phyloP scores from a whole-genome alignment of 2,113 vertebrate genomes.

The Canis aureus region DNA sequence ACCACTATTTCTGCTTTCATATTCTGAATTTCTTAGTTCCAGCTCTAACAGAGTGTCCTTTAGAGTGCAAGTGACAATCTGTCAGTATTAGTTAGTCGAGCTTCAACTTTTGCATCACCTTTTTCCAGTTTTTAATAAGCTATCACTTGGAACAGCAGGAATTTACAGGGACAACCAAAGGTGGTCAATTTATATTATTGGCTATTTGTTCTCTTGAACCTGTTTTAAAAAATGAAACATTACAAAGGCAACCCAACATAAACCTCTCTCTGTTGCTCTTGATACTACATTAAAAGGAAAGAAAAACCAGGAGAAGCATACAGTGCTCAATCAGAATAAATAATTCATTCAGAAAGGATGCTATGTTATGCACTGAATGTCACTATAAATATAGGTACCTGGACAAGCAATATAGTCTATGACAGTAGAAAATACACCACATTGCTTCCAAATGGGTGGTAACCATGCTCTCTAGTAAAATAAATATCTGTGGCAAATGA shows the following conservation, averaged over 20 bases:
- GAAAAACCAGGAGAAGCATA: background rate
- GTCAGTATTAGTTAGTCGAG: background rate
- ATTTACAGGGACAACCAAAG: background rate
- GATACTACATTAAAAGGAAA: background rate
- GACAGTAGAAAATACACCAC: slow-evolving; percentile 75
- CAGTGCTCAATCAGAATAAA: slow-evolving; percentile 68
- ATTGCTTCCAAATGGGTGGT: slow-evolving; percentile 89
- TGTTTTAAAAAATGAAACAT: slow-evolving; percentile 50
- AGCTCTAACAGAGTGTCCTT: background rate
- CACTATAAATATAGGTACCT: slow-evolving; percentile 58
- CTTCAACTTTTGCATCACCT: background rate
- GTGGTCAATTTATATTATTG: background rate
- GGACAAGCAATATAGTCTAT: slow-evolving; percentile 69
- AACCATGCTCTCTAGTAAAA: slow-evolving; percentile 89
- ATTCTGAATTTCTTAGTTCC: background rate
- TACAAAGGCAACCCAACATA: background rate
- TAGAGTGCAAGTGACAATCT: background rate
- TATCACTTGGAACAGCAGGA: background rate
- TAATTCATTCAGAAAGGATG: slow-evolving; percentile 68
- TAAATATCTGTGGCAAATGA: slow-evolving; percentile 91
- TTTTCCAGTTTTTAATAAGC: background rate
- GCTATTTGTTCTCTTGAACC: slow-evolving; percentile 21
- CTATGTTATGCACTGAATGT: background rate
- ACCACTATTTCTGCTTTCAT: background rate
- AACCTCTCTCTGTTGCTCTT: background rate